Evolutionary conservation across 2,113 vertebrate genomes (phyloP).

Genomic region (Leiothrix lutea): DNA sequence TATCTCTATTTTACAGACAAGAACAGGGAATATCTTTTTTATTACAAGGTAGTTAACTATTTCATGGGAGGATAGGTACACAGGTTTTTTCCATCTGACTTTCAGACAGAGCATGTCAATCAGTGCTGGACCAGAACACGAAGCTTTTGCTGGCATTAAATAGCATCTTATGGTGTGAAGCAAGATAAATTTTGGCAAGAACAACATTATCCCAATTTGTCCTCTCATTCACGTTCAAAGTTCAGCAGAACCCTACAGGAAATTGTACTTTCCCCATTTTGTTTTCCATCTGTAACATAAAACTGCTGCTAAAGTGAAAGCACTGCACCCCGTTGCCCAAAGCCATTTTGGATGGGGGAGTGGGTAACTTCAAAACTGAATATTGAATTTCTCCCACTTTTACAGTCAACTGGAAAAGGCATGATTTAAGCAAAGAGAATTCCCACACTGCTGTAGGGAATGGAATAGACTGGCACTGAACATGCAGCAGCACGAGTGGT

Average conservation of each 20-base stretch:
- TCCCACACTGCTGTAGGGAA: not conserved
- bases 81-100: not conserved
- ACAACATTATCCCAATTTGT: not conserved
- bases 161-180: not conserved
- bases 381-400: not conserved
- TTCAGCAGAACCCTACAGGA: not conserved
- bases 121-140: not conserved
- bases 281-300: not conserved
- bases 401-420: not conserved
- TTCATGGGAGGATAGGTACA: not conserved
- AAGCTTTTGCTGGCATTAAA: not conserved
- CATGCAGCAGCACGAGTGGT: not conserved
- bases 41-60: not conserved
- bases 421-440: not conserved
- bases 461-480: not conserved
- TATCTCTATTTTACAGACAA: not conserved
- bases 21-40: not conserved
- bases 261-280: not conserved
- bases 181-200: not conserved
- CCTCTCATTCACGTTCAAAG: not conserved
- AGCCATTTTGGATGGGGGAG: not conserved
- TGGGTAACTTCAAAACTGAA: not conserved
- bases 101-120: not conserved
- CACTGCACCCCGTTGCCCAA: rapidly evolving
- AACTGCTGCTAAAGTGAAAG: not conserved